Conservation (phyloP, 2,888 invertebrate species). For the Acronicta leporina region DNA sequence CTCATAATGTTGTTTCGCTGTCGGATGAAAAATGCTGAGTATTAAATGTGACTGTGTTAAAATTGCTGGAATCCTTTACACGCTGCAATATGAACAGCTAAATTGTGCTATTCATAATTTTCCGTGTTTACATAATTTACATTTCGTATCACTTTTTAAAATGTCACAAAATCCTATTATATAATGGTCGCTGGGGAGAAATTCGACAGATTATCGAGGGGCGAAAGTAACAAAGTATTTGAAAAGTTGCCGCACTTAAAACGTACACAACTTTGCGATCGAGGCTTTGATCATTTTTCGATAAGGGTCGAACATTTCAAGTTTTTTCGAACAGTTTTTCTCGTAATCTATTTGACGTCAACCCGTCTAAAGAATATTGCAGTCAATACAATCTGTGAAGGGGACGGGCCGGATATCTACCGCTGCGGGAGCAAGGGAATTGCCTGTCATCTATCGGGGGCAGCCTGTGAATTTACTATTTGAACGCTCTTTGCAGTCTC, state of each 20-base stretch:
- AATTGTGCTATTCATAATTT: conserved; percentile 29
- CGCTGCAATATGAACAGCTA: conserved; percentile 14
- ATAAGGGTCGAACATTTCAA: conserved; percentile 40
- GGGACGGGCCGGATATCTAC: conserved; percentile 26
- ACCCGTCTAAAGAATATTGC: conserved; percentile 45
- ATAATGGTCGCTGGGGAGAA: conserved; percentile 6
- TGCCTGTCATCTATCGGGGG: conserved; percentile 52
- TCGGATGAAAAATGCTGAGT: conserved; percentile 36
- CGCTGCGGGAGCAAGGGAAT: conserved; percentile 45
- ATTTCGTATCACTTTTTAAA: conserved; percentile 5
- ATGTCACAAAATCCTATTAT: neutral
- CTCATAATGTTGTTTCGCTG: conserved; percentile 29
- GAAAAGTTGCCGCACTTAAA: conserved; percentile 41
- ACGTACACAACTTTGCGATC: conserved; percentile 24
- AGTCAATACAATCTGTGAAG: conserved; percentile 54
- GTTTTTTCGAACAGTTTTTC: conserved; percentile 29
- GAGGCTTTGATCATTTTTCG: conserved; percentile 45
- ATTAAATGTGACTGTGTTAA: conserved; percentile 46
- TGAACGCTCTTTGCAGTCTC: conserved; percentile 12
- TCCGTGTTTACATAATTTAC: conserved; percentile 24
- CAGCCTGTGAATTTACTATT: conserved; percentile 26
- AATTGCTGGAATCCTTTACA: conserved; percentile 36
- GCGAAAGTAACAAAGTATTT: conserved; percentile 34
- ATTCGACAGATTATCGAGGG: conserved; percentile 32
- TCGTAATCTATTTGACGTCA: conserved; percentile 48